Evolutionary conservation across 2,113 vertebrate genomes (phyloP).

Genomic region (Lamprotornis superbus): DNA sequence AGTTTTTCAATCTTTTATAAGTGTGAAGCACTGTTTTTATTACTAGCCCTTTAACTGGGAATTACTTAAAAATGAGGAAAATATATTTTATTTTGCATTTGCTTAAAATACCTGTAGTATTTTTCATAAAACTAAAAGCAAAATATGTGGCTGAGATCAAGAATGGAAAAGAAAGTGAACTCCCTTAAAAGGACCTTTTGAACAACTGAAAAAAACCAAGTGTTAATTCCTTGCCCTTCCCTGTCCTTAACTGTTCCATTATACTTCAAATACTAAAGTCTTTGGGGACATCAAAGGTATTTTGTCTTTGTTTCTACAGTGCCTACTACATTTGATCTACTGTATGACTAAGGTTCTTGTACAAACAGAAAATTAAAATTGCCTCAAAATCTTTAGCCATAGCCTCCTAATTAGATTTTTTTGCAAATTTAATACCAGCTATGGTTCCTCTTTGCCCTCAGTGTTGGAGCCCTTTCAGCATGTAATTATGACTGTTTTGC

Average conservation of each 20-base stretch:
- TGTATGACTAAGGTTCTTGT: not conserved
- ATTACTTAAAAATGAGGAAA: not conserved
- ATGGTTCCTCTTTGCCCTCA: not conserved
- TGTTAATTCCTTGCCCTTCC: not conserved
- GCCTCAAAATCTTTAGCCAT: not conserved
- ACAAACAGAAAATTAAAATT: slow-evolving; percentile 13
- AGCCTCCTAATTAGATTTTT: not conserved
- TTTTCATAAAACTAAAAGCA: not conserved
- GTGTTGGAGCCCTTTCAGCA: not conserved
- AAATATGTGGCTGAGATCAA: not conserved
- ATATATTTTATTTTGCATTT: not conserved
- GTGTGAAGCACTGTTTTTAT: not conserved
- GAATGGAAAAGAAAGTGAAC: not conserved
- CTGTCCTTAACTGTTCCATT: not conserved
- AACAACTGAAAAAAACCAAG: not conserved
- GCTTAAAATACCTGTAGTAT: not conserved
- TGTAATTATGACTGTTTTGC: not conserved
- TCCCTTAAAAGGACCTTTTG: not conserved
- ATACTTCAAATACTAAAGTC: not conserved
- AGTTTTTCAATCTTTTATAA: not conserved
- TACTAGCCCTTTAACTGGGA: not conserved
- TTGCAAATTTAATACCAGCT: not conserved
- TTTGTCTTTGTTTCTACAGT: not conserved
- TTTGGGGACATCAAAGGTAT: not conserved
- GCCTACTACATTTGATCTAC: not conserved